phyloP scores from a whole-genome alignment of 2,797 vertebrate genomes.

The Ceryle rudis region DNA sequence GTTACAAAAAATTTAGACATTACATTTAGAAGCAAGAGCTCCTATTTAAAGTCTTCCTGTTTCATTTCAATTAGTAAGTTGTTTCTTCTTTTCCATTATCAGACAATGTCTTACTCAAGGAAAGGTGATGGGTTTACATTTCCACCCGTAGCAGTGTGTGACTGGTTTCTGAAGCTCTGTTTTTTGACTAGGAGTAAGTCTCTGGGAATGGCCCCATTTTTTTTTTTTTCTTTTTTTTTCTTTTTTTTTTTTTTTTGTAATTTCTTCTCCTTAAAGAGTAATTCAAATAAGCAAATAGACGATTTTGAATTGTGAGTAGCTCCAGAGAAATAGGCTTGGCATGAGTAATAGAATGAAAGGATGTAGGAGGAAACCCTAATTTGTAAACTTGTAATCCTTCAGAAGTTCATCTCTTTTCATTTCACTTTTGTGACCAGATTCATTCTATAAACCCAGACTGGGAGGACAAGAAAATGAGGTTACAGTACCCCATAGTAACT shows the following conservation, averaged over 20 bases:
- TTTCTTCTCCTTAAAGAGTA: neutral
- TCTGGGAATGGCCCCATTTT: neutral
- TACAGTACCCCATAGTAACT: neutral
- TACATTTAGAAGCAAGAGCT: neutral
- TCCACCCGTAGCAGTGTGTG: neutral
- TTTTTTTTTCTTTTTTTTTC: neutral
- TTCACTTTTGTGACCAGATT: neutral
- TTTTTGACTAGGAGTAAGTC: neutral
- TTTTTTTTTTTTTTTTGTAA: neutral
- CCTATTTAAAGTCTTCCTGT: neutral
- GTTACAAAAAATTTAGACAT: neutral
- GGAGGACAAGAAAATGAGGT: neutral
- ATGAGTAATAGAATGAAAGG: neutral
- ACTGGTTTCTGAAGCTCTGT: neutral
- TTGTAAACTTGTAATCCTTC: neutral
- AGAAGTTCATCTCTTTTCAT: neutral
- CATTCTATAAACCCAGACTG: neutral
- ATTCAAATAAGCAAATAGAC: constrained; percentile 4
- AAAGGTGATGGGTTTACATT: neutral
- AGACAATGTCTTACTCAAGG: neutral
- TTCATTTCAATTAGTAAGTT: neutral
- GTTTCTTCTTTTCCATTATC: neutral
- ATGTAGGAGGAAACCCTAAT: neutral
- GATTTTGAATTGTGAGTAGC: neutral
- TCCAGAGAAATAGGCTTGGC: neutral